phyloP scores from a whole-genome alignment of 2,113 vertebrate species.

The Anhinga anhinga region DNA sequence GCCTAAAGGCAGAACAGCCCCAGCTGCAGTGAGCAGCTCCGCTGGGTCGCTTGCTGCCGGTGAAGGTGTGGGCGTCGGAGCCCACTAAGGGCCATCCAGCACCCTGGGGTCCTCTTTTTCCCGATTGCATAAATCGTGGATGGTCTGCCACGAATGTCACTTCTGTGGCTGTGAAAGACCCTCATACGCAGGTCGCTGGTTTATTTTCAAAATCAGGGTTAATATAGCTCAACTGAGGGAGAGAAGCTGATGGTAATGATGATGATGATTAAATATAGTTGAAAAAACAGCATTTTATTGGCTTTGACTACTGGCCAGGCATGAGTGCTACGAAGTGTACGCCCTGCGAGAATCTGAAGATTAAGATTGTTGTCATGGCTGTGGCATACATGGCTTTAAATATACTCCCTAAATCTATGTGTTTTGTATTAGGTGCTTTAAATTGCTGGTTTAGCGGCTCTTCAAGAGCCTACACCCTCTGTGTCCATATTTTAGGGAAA shows the following conservation, averaged over 20 bases:
- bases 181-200: background rate
- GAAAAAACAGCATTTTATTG: background rate
- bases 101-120: background rate
- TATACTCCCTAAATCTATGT: background rate
- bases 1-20: background rate
- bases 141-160: background rate
- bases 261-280: background rate
- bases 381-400: background rate
- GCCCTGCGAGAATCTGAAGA: background rate
- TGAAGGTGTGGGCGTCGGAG: background rate
- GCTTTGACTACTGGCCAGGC: background rate
- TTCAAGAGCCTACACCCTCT: background rate
- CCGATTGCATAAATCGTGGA: background rate
- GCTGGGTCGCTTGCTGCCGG: background rate
- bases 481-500: background rate
- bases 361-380: background rate
- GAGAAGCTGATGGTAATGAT: background rate
- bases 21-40: background rate
- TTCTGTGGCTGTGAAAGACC: background rate
- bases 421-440: background rate
- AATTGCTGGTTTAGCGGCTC: background rate
- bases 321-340: background rate
- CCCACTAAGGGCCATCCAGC: background rate
- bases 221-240: background rate
- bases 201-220: background rate